Percentiles rank a stretch among this genome's conserved stretches.
These are phyloP conservation scores for Aurelia sp. DNA, from an alignment of 30 jellyfish, hydroid and myxozoan genomes.

Conservation along the genomic window DNA sequence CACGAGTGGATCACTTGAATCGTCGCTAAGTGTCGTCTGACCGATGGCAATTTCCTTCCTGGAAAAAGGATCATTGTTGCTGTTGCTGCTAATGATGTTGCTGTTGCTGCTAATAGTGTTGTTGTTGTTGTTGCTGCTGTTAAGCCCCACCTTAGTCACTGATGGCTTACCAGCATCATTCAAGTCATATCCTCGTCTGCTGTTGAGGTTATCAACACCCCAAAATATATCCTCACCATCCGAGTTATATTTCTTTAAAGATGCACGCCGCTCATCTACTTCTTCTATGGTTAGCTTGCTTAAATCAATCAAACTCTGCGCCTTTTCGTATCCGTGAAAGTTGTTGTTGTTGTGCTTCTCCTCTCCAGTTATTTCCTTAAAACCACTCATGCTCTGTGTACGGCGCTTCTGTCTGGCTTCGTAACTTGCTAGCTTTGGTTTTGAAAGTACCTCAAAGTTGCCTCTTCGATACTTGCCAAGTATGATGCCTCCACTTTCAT, in stretches of 20 bases:
- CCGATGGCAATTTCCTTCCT: too few relatives aligned
- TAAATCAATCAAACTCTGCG: slow-evolving; percentile 52
- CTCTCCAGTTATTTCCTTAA: slow-evolving; percentile 12
- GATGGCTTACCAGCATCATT: not conserved
- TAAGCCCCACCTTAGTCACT: too few relatives aligned
- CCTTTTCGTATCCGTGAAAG: slow-evolving; percentile 28
- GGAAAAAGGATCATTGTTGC: too few relatives aligned
- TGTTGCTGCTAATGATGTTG: too few relatives aligned
- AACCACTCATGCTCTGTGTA: slow-evolving; percentile 47
- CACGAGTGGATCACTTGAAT: too few relatives aligned
- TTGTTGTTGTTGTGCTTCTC: not conserved
- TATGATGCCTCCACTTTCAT: slow-evolving; percentile 59
- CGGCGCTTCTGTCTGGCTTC: slow-evolving; percentile 12
- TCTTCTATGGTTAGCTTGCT: slow-evolving; percentile 34
- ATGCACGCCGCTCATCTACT: slow-evolving; percentile 42
- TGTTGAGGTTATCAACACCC: not conserved
- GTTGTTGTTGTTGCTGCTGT: too few relatives aligned
- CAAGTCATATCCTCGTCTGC: not conserved
- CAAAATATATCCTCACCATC: slow-evolving; percentile 30
- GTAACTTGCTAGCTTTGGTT: not conserved
- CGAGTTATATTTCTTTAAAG: slow-evolving; percentile 29
- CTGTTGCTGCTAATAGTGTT: too few relatives aligned
- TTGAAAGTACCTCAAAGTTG: slow-evolving; percentile 61
- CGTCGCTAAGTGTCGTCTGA: too few relatives aligned
- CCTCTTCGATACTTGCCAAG: slow-evolving; percentile 73